A percentile compares a stretch with the other conserved stretches of the same genome.
These are phyloP conservation scores for Odontocolon sp. DNA, from an alignment of 2,888 invertebrate genomes.

Conservation along the genomic window DNA sequence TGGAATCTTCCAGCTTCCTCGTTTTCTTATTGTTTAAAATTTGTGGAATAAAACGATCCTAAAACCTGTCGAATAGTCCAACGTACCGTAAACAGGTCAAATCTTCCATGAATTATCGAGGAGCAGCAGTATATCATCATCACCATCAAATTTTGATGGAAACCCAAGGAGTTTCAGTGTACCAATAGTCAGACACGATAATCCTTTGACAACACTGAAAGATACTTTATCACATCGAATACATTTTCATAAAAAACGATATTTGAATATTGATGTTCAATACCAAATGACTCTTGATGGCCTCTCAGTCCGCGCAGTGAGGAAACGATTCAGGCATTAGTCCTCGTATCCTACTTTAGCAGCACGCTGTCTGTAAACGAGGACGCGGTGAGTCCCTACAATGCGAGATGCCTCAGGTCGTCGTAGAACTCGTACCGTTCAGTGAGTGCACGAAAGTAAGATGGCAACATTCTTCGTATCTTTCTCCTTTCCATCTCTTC, in stretches of 20 bases:
- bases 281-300: conserved; percentile 5
- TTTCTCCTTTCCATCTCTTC: conserved; percentile 15
- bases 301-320: conserved; percentile 8
- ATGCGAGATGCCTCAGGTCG: conserved; percentile 50
- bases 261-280: conserved; percentile 3
- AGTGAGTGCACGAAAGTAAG: conserved; percentile 60
- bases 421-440: conserved; percentile 72
- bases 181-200: too few species aligned
- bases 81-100: too few species aligned
- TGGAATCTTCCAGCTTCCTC: too few species aligned
- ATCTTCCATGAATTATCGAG: too few species aligned
- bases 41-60: too few species aligned
- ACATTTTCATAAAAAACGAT: background rate
- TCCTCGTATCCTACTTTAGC: conserved; percentile 55
- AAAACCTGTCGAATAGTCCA: too few species aligned
- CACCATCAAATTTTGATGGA: too few species aligned
- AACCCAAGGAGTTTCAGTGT: too few species aligned
- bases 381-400: conserved; percentile 60
- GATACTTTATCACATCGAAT: conserved; percentile 24
- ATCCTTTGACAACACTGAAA: conserved; percentile 13
- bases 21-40: too few species aligned
- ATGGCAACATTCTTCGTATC: conserved; percentile 44
- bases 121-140: too few species aligned
- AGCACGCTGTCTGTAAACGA: conserved; percentile 62
- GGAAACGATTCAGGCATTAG: conserved; percentile 46